These are phyloP conservation scores for Dufourea novaeangliae DNA, from an alignment of 1,140 invertebrate genomes.

Conservation along the genomic window DNA sequence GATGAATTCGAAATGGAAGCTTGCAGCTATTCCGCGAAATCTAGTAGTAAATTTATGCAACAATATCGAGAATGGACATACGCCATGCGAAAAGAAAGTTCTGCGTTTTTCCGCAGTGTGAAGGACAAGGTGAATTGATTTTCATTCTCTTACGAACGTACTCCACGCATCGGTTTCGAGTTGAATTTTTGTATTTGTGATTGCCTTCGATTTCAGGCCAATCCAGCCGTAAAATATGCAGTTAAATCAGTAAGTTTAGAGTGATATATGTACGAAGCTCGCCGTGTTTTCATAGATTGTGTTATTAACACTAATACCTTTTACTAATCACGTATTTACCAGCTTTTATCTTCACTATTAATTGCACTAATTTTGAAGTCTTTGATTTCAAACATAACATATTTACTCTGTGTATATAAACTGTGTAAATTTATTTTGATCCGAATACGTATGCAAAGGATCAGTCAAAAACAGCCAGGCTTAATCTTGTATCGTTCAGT, in stretches of 20 bases:
- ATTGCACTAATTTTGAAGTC: conserved; percentile 9
- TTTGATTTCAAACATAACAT: not conserved
- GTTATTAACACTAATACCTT: no score
- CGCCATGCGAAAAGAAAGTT: conserved; percentile 85
- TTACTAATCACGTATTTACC: not conserved
- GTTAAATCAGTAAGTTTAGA: conserved; percentile 87
- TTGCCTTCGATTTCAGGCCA: conserved; percentile 84
- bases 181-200: conserved; percentile 21
- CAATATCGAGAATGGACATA: conserved; percentile 90
- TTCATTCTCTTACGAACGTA: conserved; percentile 5
- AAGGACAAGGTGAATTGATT: conserved; percentile 85
- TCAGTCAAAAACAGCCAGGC: not conserved
- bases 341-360: not conserved
- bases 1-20: conserved; percentile 97
- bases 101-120: conserved; percentile 88
- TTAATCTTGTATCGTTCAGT: not conserved
- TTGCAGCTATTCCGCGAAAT: conserved; percentile 91
- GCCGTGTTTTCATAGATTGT: not conserved
- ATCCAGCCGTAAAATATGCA: conserved; percentile 91
- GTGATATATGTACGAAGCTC: not conserved
- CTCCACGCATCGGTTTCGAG: not conserved
- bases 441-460: not conserved
- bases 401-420: no score
- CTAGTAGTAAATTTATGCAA: conserved; percentile 88
- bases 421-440: not conserved